phyloP scores from a whole-genome alignment of 2,797 vertebrate genomes.

The Crenuchus spilurus region DNA sequence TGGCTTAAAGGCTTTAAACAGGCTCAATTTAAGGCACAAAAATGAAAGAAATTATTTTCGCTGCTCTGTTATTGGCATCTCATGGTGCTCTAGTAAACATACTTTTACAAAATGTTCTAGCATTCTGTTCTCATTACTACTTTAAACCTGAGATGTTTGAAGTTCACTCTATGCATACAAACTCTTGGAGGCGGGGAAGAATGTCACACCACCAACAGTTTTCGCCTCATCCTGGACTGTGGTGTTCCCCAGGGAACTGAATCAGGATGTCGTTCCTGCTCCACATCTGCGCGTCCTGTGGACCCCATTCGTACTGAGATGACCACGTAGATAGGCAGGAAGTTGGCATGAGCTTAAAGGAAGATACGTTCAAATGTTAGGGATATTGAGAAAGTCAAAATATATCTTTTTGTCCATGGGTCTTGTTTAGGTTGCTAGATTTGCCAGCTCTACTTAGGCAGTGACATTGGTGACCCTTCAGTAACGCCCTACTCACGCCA shows the following conservation, averaged over 20 bases:
- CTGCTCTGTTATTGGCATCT: too few species aligned
- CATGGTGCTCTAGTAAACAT: too few species aligned
- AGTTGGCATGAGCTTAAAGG: constrained; percentile 21
- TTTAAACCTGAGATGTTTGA: neutral
- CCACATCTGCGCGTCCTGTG: constrained; percentile 73
- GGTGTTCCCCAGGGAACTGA: constrained; percentile 56
- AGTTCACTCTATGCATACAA: neutral
- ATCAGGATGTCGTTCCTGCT: constrained; percentile 71
- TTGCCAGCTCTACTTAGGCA: too few species aligned
- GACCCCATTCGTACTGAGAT: constrained; percentile 65
- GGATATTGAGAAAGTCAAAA: constrained; percentile 1
- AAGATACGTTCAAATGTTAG: constrained; percentile 14
- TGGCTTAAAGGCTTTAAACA: neutral
- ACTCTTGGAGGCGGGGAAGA: constrained; percentile 10
- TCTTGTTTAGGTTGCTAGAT: neutral
- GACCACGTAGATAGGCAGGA: constrained; percentile 71
- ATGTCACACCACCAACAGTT: constrained; percentile 28
- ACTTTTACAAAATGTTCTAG: neutral
- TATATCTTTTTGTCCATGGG: constrained; percentile 12
- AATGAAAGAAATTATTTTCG: too few species aligned
- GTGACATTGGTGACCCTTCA: too few species aligned
- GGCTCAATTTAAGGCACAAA: neutral
- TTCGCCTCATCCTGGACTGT: constrained; percentile 24
- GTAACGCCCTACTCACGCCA: too few species aligned
- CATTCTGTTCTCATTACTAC: neutral